Evolutionary conservation across 2,797 vertebrate genomes (phyloP).

Genomic region (Karalla daura): DNA sequence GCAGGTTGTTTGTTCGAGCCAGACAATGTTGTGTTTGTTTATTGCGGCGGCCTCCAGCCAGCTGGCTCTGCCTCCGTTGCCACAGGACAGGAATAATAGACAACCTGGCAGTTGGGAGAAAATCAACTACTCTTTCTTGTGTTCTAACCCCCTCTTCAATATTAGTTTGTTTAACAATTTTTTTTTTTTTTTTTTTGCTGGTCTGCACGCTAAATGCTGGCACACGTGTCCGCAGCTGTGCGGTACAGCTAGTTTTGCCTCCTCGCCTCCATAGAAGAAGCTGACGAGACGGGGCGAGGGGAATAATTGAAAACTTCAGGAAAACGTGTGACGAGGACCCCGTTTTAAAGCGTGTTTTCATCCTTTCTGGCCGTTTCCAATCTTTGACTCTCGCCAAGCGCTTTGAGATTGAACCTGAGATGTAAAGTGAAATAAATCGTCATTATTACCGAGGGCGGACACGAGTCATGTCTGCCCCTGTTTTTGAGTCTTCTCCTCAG

Average conservation of each 20-base stretch:
- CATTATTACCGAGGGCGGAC: constrained; percentile 10
- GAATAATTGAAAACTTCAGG: no score
- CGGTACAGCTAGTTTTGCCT: constrained; percentile 25
- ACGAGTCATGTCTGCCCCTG: constrained; percentile 37
- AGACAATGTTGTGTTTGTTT: constrained; percentile 76
- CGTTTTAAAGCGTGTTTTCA: no score
- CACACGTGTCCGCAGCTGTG: not conserved
- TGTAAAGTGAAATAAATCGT: no score
- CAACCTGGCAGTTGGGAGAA: constrained; percentile 41
- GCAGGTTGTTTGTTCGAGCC: constrained; percentile 69
- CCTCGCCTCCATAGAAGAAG: constrained; percentile 55
- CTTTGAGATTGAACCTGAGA: no score
- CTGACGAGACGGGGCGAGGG: constrained; percentile 39
- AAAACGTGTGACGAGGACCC: no score
- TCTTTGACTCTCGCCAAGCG: no score
- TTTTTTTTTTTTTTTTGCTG: constrained; percentile 24
- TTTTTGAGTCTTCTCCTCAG: constrained; percentile 23
- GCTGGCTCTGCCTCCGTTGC: constrained; percentile 67
- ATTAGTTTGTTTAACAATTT: constrained; percentile 30
- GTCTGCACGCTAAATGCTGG: constrained; percentile 25
- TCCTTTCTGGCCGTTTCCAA: no score
- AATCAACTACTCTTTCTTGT: constrained; percentile 37
- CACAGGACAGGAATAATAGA: constrained; percentile 67
- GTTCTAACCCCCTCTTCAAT: not conserved
- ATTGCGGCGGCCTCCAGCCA: constrained; percentile 73